Evolutionary conservation across 1,140 invertebrate species (phyloP), one percentile per base, ranked within the genome.

Genomic region (Papilio machaon): DNA sequence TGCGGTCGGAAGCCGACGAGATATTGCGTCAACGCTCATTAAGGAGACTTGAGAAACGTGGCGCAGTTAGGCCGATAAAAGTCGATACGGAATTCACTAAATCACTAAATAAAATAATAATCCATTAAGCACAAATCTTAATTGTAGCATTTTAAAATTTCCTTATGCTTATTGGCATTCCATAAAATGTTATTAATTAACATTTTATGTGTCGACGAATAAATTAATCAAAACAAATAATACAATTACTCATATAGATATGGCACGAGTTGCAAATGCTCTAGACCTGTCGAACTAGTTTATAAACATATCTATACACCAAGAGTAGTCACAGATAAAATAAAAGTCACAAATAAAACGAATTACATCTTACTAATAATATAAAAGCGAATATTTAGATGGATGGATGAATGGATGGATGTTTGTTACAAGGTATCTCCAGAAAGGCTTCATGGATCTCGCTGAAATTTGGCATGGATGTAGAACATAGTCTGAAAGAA

Each of bases 1-100:
- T 19, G 74, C 47, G 70, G 35, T 49, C 46, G 73, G 46, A 47
- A 49, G 46, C 46, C n/a, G 43, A 23, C 46, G 19, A 74, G 43
- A 47, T 47, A 76, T 52, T 49, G 13, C 74, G 74, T 49, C 74
- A 30, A 47, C 64, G 30, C 84, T 85, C 84, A 85, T 87, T 87
- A 87, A 81, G 49, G 58, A 79, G 81, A 70, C 83, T 85, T 79
- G 79, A 81, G 82, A 81, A 70, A 82, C 83, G 79, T 83, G 78
- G 79, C 60, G 73, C 70, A 79, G 79, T 79, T 73, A 67, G 77
- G 49, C 60, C 76, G 82, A 77, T 79, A 6, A 81, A 52, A 77
- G 67, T 46, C 38, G 46, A 15, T 23, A 15, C 43, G 2, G 47
- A 52, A 30, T 76, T 76, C 47, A 76, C 19, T 76, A 75, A 76